Conservation (phyloP, 2,113 vertebrate genomes). For the Erythrolamprus reginae region DNA sequence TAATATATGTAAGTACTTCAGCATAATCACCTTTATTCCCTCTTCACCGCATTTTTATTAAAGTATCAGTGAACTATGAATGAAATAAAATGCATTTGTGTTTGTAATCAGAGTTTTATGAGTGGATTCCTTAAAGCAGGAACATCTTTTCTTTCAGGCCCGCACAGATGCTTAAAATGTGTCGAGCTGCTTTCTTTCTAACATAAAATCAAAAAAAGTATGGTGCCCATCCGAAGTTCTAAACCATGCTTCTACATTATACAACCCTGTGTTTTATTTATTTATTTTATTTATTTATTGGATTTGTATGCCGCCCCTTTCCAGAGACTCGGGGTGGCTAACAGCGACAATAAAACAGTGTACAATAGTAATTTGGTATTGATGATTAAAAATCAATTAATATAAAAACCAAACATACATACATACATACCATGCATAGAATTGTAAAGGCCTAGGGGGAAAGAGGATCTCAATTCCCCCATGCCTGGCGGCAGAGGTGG, state of each 20-base stretch:
- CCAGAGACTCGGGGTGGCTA: no score
- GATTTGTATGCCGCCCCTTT: no score
- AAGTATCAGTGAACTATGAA: neutral
- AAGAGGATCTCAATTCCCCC: no score
- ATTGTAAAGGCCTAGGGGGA: no score
- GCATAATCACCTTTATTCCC: neutral
- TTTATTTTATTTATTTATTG: no score
- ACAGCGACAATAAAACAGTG: no score
- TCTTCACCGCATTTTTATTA: neutral
- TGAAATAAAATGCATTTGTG: neutral
- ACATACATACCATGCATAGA: no score
- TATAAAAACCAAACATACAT: no score
- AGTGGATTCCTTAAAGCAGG: neutral
- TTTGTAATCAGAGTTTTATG: neutral
- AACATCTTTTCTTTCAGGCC: neutral
- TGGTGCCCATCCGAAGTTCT: neutral
- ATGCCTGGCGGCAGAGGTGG: no score
- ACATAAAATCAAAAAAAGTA: neutral
- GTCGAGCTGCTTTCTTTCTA: neutral
- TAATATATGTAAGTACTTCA: neutral
- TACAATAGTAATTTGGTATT: no score
- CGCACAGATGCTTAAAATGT: neutral
- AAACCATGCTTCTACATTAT: neutral
- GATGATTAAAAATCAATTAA: no score
- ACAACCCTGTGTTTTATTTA: neutral